Evolutionary conservation across 1,140 invertebrate species (phyloP).

Genomic region (Drosophila guanche): DNA sequence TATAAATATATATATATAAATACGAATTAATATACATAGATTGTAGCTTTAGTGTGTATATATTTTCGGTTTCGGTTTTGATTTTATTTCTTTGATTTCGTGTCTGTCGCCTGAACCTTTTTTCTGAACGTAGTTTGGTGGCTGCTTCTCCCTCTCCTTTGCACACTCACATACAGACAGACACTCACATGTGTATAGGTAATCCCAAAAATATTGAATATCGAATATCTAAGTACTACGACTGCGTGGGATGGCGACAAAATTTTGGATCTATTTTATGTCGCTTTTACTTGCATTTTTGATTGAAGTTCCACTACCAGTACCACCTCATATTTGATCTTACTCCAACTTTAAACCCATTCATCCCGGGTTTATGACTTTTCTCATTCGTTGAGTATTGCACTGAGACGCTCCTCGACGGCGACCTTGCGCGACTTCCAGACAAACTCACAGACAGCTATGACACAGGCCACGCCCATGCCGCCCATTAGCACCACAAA

Average conservation of each 20-base stretch:
- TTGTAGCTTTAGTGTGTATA: slow-evolving; percentile 37
- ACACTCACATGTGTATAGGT: not conserved
- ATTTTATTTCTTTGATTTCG: slow-evolving; percentile 13
- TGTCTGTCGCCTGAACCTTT: not conserved
- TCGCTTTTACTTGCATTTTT: slow-evolving; percentile 18
- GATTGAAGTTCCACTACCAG: slow-evolving; percentile 27
- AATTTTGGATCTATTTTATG: slow-evolving; percentile 19
- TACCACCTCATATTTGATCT: too few relatives aligned
- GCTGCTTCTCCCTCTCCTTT: not conserved
- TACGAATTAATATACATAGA: slow-evolving; percentile 7
- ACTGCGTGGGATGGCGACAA: slow-evolving; percentile 21
- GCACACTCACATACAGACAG: not conserved
- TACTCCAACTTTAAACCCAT: slow-evolving; percentile 62
- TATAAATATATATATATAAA: slow-evolving; percentile 47
- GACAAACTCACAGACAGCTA: slow-evolving; percentile 95
- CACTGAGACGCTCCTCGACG: slow-evolving; percentile 92
- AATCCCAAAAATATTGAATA: slow-evolving; percentile 14
- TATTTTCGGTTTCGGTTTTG: slow-evolving; percentile 25
- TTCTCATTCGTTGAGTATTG: slow-evolving; percentile 82
- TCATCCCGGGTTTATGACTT: slow-evolving; percentile 77
- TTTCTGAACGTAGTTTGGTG: slow-evolving; percentile 50
- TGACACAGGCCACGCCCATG: slow-evolving; percentile 94
- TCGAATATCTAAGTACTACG: slow-evolving; percentile 9
- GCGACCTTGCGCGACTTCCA: slow-evolving; percentile 97
- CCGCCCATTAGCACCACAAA: slow-evolving; percentile 97